phyloP scores from a whole-genome alignment of 2,797 vertebrate genomes.

The Myotis planiceps region DNA sequence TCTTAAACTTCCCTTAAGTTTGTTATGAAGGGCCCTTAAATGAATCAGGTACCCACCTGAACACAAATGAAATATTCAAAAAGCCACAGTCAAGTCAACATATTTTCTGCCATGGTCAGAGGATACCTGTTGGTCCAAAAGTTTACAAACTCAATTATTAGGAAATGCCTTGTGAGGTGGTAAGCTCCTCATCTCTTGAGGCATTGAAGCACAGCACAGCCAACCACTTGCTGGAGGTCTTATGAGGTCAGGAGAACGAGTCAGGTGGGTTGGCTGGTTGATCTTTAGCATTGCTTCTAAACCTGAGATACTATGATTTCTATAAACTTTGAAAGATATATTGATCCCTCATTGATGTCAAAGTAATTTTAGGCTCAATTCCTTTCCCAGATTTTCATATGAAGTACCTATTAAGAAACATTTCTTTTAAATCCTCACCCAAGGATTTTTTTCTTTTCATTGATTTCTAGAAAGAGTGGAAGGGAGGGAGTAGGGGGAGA shows the following conservation, averaged over 20 bases:
- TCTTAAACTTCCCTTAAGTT: background rate
- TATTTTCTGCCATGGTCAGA: background rate
- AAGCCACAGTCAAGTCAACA: background rate
- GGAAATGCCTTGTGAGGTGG: background rate
- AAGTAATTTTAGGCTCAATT: slow-evolving; percentile 33
- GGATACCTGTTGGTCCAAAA: background rate
- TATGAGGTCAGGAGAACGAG: background rate
- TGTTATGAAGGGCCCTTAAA: background rate
- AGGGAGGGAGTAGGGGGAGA: too few species aligned
- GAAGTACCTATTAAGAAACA: background rate
- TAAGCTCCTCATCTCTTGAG: background rate
- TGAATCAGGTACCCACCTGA: background rate
- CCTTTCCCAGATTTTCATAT: background rate
- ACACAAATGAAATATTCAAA: background rate
- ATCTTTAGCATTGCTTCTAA: slow-evolving; percentile 12
- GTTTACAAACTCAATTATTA: background rate
- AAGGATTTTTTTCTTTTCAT: too few species aligned
- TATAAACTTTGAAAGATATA: background rate
- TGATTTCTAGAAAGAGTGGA: too few species aligned
- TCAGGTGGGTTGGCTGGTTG: background rate
- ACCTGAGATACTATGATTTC: background rate
- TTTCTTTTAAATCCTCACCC: background rate
- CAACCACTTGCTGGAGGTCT: background rate
- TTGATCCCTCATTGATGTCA: background rate
- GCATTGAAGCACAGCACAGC: background rate